These are phyloP conservation scores for Drosophila maculinotata DNA, from an alignment of 2,888 invertebrate species.

Conservation along the genomic window DNA sequence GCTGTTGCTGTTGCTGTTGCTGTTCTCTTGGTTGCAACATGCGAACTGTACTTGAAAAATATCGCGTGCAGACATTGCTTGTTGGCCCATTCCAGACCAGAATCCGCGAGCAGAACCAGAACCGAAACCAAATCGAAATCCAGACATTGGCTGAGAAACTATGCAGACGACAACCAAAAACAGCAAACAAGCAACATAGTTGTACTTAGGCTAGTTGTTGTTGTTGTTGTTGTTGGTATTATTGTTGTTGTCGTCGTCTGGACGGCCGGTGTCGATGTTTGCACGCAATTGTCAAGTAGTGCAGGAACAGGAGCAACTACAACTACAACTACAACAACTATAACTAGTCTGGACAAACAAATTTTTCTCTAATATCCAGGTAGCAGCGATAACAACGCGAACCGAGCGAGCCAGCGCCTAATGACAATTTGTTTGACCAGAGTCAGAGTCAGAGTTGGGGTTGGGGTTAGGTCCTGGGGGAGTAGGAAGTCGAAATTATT, in stretches of 20 bases:
- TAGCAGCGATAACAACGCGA: constrained; percentile 54
- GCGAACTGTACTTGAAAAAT: constrained; percentile 68
- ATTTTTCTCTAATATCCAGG: constrained; percentile 75
- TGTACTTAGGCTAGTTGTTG: constrained; percentile 24
- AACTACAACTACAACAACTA: constrained; percentile 27
- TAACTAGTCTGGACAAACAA: constrained; percentile 75
- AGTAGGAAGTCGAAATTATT: constrained; percentile 74
- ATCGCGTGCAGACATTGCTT: constrained; percentile 77
- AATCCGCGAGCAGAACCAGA: constrained; percentile 9
- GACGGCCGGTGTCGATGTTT: constrained; percentile 55
- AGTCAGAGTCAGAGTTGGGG: constrained; percentile 12
- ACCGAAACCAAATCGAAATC: constrained; percentile 60
- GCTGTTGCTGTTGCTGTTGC: constrained; percentile 9
- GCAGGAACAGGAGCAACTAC: constrained; percentile 36
- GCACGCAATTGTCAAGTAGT: constrained; percentile 81
- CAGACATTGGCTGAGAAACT: constrained; percentile 65
- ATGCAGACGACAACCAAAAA: constrained; percentile 63
- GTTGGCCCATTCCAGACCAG: constrained; percentile 32
- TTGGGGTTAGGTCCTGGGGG: constrained; percentile 11
- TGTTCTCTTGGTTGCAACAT: constrained; percentile 39
- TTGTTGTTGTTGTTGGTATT: constrained; percentile 12
- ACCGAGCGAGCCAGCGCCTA: constrained; percentile 56
- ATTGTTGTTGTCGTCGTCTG: constrained; percentile 41
- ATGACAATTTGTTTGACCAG: constrained; percentile 73
- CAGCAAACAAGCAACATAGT: constrained; percentile 48